Evolutionary conservation across 53 echinoderm and acorn worm genomes (phyloP).

Genomic region (Mesocentrotus franciscanus): DNA sequence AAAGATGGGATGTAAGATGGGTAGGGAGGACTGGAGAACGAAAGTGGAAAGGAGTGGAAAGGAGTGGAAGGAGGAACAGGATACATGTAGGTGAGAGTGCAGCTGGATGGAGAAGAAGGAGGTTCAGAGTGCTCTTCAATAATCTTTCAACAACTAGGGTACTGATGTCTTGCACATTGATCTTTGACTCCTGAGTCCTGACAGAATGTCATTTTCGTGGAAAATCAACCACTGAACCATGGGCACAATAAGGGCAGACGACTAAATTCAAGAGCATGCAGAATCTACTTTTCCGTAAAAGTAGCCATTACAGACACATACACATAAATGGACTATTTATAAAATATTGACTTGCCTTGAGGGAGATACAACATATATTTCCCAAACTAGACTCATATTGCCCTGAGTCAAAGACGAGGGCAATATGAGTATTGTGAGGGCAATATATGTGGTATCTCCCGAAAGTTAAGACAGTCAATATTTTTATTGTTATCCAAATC

Average conservation of each 20-base stretch:
- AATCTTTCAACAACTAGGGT: conserved; percentile 1
- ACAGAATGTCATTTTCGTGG: not conserved
- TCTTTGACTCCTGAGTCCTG: conserved; percentile 1
- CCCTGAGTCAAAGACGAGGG: no score
- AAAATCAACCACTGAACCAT: not conserved
- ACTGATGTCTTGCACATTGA: not conserved
- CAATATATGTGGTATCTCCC: no score
- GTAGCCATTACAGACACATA: not conserved
- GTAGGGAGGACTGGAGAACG: not conserved
- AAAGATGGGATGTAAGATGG: not conserved
- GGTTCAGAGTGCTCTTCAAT: not conserved
- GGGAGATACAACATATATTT: no score
- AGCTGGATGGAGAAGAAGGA: not conserved
- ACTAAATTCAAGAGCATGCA: not conserved
- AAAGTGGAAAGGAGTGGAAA: not conserved
- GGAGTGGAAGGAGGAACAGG: not conserved
- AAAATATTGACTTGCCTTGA: no score
- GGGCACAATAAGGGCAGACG: not conserved
- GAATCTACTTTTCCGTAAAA: not conserved
- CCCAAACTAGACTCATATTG: no score
- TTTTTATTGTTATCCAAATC: no score
- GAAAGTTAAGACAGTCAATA: no score
- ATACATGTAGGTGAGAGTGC: no score
- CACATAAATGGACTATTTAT: not conserved
- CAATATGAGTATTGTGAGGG: no score